Evolutionary conservation across 2,797 vertebrate species (phyloP).

Genomic region (Xenopus petersii): DNA sequence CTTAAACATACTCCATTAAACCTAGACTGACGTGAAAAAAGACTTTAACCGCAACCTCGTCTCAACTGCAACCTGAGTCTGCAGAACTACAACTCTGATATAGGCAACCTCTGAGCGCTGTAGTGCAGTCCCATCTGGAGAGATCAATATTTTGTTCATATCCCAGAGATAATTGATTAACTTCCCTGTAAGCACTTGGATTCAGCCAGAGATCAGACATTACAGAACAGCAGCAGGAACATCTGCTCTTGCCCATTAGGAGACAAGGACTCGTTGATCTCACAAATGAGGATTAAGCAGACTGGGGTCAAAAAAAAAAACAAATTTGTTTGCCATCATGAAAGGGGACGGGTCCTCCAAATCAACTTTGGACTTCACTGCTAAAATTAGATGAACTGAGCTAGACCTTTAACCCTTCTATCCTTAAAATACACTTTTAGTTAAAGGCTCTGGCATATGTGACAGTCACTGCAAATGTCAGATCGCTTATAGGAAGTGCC

Average conservation of each 20-base stretch:
- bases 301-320: neutral
- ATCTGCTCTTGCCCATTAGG: slow-evolving; percentile 33
- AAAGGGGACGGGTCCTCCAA: slow-evolving; percentile 24
- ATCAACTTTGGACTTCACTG: slow-evolving; percentile 22
- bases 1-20: too few species aligned
- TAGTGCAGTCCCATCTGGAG: too few species aligned
- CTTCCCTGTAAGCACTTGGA: slow-evolving; percentile 12
- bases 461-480: neutral
- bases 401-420: slow-evolving; percentile 30
- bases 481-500: neutral
- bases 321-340: neutral
- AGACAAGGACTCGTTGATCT: neutral
- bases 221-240: slow-evolving; percentile 15
- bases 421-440: neutral
- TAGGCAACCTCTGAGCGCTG: too few species aligned
- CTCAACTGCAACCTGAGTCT: neutral
- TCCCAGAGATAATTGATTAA: slow-evolving; percentile 32
- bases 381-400: slow-evolving; percentile 36
- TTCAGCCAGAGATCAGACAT: slow-evolving; percentile 1
- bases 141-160: too few species aligned
- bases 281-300: neutral
- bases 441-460: neutral
- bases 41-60: neutral
- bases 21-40: too few species aligned
- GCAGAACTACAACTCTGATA: neutral